These are phyloP conservation scores for Epizoanthus stellaris DNA, from an alignment of 92 coral and sea anemone species.

Conservation along the genomic window DNA sequence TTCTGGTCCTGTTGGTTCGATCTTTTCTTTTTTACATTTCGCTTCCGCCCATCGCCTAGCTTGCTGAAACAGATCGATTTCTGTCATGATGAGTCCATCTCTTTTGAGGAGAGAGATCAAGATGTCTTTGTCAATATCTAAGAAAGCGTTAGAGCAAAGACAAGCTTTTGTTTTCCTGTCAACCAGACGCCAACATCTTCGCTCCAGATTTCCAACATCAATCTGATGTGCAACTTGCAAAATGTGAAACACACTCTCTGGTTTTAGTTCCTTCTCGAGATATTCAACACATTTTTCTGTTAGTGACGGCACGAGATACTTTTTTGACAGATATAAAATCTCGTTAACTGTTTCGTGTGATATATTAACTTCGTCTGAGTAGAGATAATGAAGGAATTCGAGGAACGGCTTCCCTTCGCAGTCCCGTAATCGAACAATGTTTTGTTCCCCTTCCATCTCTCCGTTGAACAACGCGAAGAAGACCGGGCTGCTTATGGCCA, in stretches of 20 bases:
- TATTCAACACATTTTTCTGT: conserved; percentile 49
- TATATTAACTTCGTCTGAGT: conserved; percentile 49
- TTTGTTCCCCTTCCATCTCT: conserved; percentile 43
- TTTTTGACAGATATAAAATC: conserved; percentile 52
- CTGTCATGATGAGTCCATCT: conserved; percentile 56
- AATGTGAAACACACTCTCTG: conserved; percentile 56
- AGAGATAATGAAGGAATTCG: conserved; percentile 55
- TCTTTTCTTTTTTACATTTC: conserved; percentile 32
- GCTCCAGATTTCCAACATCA: conserved; percentile 50
- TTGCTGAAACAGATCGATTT: conserved; percentile 51
- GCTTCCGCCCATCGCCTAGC: conserved; percentile 53
- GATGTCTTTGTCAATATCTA: conserved; percentile 35
- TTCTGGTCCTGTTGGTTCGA: conserved; percentile 40
- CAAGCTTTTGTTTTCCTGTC: conserved; percentile 55
- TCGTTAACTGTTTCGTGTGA: conserved; percentile 49
- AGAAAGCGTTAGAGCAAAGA: conserved; percentile 34
- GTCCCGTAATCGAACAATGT: conserved; percentile 42
- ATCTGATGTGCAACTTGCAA: conserved; percentile 49
- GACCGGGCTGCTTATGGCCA: conserved; percentile 58
- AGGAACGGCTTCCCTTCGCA: conserved; percentile 46
- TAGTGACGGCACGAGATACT: conserved; percentile 55
- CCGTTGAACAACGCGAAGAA: conserved; percentile 61
- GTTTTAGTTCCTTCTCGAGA: conserved; percentile 47
- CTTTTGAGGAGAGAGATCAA: conserved; percentile 52
- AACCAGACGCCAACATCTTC: conserved; percentile 61